Evolutionary conservation across 2,113 vertebrate species (phyloP).

Genomic region (Rana temporaria): DNA sequence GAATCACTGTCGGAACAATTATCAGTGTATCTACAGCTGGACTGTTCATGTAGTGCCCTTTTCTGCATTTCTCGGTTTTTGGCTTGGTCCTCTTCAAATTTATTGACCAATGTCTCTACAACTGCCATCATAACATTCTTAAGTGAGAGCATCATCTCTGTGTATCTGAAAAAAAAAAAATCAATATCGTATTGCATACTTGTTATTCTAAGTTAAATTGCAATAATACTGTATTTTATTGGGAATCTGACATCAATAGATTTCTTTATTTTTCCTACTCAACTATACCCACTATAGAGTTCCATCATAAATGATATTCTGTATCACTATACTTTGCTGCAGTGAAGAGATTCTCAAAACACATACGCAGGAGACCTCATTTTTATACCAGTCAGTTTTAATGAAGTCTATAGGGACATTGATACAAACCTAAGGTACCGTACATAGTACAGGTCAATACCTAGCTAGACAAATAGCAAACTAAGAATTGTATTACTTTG

Average conservation of each 20-base stretch:
- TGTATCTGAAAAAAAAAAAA: slow-evolving; percentile 78
- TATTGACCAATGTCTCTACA: slow-evolving; percentile 88
- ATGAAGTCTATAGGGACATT: slow-evolving; percentile 2
- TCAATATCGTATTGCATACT: not conserved
- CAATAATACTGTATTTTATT: no score
- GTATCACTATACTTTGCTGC: not conserved
- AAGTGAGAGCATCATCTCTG: slow-evolving; percentile 88
- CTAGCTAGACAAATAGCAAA: not conserved
- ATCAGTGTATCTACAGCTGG: slow-evolving; percentile 77
- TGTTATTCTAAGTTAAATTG: no score
- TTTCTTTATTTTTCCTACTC: no score
- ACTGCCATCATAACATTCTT: slow-evolving; percentile 86
- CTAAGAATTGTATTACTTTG: not conserved
- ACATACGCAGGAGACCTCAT: not conserved
- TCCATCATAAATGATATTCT: not conserved
- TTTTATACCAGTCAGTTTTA: not conserved
- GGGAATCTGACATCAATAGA: no score
- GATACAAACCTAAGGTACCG: not conserved
- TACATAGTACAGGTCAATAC: not conserved
- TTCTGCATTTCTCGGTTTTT: slow-evolving; percentile 78
- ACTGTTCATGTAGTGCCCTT: slow-evolving; percentile 72
- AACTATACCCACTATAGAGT: no score
- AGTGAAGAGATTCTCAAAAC: not conserved
- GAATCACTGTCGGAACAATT: slow-evolving; percentile 97
- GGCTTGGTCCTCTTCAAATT: slow-evolving; percentile 88